Base-by-base conservation (phyloP, 2,888 invertebrate species). In the Arge pagana region DNA sequence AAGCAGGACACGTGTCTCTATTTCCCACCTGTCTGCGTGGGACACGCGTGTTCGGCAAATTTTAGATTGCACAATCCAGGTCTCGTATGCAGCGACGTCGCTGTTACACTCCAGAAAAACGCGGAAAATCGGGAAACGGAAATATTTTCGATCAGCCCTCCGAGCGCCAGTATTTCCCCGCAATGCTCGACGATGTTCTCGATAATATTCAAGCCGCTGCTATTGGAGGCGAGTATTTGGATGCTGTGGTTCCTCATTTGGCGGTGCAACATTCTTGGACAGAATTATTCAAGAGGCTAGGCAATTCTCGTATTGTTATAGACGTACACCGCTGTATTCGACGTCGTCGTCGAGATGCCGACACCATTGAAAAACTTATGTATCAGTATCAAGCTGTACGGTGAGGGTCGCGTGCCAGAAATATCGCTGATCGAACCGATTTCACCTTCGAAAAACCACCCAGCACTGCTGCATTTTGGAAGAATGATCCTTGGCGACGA, bases 401-500 rank as follows among this genome's bases (percentile, higher is more conserved):
- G 81, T 0, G 76, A 78, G 56, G 74, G 78, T 26, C 74, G 72
- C 48, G 67, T 80, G 6, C 80, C 81, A n/a, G 73, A 77, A 67
- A 66, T 80, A 28, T 52, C 55, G 11, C 51, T 81, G 15, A 45
- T 74, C 3, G 64, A 78, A 18, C 78, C 80, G 1, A 28, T 43
- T 15, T 42, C 62, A 10, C 57, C 60, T 21, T 56, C 56, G 11
- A 55, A 45, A 18, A 59, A 61, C 2, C 64, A 64, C 35, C 54
- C 53, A 30, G 60, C 58, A 8, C 45, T 53, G n/a, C 60, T 79
- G 7, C 62, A 63, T 37, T 79, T 78, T 54, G 65, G 67, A 15
- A 74, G 77, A 6, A 70, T 71, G 19, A 65, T 76, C 16, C 51
- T 76, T 8, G 66, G 67, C 2, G 60, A 68, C 45, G 50, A 21